Percentiles rank a stretch among this genome's conserved stretches.
These are phyloP conservation scores for Mesorhabditis spiculigera DNA, from an alignment of 2,888 invertebrate species.

Conservation along the genomic window DNA sequence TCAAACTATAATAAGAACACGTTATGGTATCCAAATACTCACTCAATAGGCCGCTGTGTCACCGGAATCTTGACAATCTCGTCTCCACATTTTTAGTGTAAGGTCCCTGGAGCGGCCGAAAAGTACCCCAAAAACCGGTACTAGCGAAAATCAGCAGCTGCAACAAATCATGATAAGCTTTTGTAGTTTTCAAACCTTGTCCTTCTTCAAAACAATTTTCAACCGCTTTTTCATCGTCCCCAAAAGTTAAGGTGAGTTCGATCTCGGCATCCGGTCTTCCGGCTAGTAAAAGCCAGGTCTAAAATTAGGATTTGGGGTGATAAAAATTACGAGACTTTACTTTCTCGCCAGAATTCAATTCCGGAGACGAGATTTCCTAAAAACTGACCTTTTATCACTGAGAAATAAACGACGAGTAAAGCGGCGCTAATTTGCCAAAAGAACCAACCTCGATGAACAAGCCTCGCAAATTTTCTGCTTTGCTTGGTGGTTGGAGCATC, in stretches of 20 bases:
- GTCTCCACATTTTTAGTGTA: neutral
- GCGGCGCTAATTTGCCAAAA: neutral
- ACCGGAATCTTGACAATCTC: neutral
- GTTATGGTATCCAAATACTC: neutral
- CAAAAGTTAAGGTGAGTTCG: neutral
- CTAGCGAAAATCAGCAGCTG: neutral
- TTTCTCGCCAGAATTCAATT: neutral
- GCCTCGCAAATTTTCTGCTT: neutral
- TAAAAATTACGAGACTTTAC: slow-evolving; percentile 1
- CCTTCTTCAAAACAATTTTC: neutral
- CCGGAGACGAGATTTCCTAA: slow-evolving; percentile 5
- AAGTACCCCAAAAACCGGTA: neutral
- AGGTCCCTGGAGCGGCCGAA: neutral
- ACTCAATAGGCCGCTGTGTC: neutral
- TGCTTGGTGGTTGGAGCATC: neutral
- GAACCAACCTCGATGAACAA: neutral
- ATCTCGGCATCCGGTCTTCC: neutral
- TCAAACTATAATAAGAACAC: neutral
- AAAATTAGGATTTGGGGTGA: neutral
- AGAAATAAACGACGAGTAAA: neutral
- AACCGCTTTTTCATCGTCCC: neutral
- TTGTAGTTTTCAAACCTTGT: neutral
- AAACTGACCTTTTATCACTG: neutral
- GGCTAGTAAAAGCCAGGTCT: neutral
- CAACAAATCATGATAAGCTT: neutral